phyloP scores from a whole-genome alignment of 2,888 invertebrate genomes.

The Julus scandinavius region DNA sequence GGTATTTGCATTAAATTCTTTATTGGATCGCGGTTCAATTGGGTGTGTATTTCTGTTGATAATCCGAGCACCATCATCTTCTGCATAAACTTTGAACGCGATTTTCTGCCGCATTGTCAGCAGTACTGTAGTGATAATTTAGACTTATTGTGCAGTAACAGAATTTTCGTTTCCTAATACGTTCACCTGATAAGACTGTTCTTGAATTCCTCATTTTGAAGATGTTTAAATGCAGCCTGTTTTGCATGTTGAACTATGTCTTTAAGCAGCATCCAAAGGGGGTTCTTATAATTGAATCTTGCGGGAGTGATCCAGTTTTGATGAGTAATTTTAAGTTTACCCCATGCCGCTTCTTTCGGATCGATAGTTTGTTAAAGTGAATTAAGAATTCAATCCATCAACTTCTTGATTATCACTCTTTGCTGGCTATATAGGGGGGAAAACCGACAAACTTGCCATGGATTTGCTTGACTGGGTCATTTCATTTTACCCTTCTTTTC shows the following conservation, averaged over 20 bases:
- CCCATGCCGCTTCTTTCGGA: slow-evolving; percentile 16
- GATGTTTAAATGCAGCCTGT: background rate
- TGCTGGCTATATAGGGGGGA: background rate
- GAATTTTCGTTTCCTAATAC: background rate
- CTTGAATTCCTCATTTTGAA: background rate
- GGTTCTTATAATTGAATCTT: slow-evolving; percentile 18
- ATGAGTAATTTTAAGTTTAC: slow-evolving; percentile 42
- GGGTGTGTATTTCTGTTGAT: background rate
- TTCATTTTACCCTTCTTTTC: background rate
- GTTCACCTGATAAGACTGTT: background rate
- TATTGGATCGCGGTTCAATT: background rate
- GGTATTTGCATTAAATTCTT: too few relatives aligned
- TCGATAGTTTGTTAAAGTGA: slow-evolving; percentile 33
- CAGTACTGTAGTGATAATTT: background rate
- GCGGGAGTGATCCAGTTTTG: slow-evolving; percentile 24
- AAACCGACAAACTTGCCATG: background rate
- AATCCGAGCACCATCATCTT: background rate
- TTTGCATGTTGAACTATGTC: background rate
- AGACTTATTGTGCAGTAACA: too few relatives aligned
- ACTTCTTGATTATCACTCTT: slow-evolving; percentile 41
- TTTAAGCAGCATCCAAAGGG: background rate
- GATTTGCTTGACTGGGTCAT: slow-evolving; percentile 7
- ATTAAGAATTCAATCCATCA: slow-evolving; percentile 44
- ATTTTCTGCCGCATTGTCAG: background rate
- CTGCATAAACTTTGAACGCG: background rate